Base-by-base conservation (phyloP, 2,888 invertebrate species). In the Ophion slaviceki region DNA sequence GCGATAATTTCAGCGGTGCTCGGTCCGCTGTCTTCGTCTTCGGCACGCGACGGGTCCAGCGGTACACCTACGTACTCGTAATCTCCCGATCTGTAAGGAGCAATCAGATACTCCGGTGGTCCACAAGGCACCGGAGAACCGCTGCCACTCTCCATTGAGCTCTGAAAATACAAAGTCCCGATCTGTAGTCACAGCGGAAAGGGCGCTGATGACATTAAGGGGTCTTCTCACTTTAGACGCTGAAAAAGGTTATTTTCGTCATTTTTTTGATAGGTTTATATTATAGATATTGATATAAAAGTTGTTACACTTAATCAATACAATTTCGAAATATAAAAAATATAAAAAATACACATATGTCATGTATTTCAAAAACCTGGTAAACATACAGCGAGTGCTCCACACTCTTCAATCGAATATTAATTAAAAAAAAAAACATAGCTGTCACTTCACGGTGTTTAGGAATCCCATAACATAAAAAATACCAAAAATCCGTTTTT, bases 1-100 rank as follows among this genome's bases (percentile, higher is more conserved):
- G 98, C 98, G 91, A 98, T 98, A 90, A 98, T 98, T 94, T 98
- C 98, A 70, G 98, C 98, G 24, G 98, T 98, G 84, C 98, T 97
- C 11, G 97, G 97, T 67, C 98, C 97, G 89, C 96, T 95, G 88
- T 97, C 96, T 92, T 97, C 97, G 82, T 97, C 97, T 74, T 96
- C 96, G n/a, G 87, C 95, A 90, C 96, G 95, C 88, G 95, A 96
- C 88, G 97, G 97, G 93, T 97, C 97, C 91, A 97, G 91, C 1
- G 97, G 97, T 88, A 96, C 96, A 88, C 97, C 97, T 89, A 97
- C 96, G 93, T 96, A 97, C 92, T 96, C 96, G 92, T 95, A 96
- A 90, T 96, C 96, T 87, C 96, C 95, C 81, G 95, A 93, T 91
- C 92, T 93, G 70, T 95, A 95, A 1, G 94, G 94, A 14, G 94